Base-by-base conservation (phyloP, 2,113 vertebrate genomes). In the Xenus cinereus region DNA sequence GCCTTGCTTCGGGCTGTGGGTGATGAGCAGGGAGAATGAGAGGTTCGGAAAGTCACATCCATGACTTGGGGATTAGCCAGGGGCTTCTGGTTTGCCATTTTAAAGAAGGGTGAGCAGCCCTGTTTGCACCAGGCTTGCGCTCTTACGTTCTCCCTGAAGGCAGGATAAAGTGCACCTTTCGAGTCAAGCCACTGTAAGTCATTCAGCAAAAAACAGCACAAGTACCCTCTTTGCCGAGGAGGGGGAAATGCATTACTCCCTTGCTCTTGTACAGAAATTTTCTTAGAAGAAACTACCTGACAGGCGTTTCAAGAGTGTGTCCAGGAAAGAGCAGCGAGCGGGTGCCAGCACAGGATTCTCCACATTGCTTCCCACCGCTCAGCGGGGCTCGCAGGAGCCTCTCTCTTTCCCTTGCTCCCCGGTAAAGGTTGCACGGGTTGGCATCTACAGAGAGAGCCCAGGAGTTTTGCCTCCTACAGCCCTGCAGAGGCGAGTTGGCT, bases 281-380 rank as follows among this genome's bases (percentile, higher is more conserved):
- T 89, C 71, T 69, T 54, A 57, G 39, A 69, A 86, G 81, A 83
- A 74, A 54, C 37, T 50, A 73, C 59, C 64, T 91, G 75, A 51
- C 69, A 73, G 63, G 60, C 15, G 0, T 77, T 89, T 82, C 71
- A 64, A 39, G 81, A 59, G 73, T 22, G 57, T 57, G 48, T 81
- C 84, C 75, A 73, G 71, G 75, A 85, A 87, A 77, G 35, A 50
- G 48, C 33, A 78, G 84, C 0, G 4, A 82, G 60, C 0, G 1
- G 27, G 23, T 64, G 84, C 37, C 84, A 74, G 54, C 1, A 0
- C 1, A 1, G 20, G 27, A 85, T 89, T 95, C 75, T 84, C 64
- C 37, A 12, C 54, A 33, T 85, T 73, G 74, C 48, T 81, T 72
- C 28, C 51, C 0, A 0, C 21, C 0, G 0, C 13, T 59, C 74